Conservation (phyloP, 2,797 vertebrate genomes). For the Ctenopoma multispine region DNA sequence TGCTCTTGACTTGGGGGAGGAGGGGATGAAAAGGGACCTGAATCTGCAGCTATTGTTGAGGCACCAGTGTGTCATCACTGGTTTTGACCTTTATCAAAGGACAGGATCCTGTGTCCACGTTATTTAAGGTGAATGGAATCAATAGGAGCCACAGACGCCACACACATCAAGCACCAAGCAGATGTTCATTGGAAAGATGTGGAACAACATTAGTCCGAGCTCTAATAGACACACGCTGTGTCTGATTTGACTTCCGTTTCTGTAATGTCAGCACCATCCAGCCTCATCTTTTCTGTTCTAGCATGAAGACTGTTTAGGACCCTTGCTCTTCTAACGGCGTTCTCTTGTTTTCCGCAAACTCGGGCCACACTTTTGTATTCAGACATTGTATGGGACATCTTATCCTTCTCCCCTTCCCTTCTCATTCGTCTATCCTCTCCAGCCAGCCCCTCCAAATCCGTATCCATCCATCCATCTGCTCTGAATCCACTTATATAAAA, state of each 20-base stretch:
- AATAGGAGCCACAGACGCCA: slow-evolving; percentile 7
- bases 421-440: slow-evolving; percentile 69
- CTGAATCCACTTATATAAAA: slow-evolving; percentile 80
- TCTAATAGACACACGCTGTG: background rate
- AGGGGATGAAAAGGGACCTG: slow-evolving; percentile 42
- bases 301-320: slow-evolving; percentile 1
- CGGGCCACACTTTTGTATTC: slow-evolving; percentile 58
- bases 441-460: slow-evolving; percentile 63
- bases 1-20: slow-evolving; percentile 43
- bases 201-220: background rate
- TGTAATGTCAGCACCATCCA: slow-evolving; percentile 3
- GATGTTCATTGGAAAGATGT: too few species aligned
- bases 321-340: background rate
- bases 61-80: slow-evolving; percentile 2
- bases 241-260: slow-evolving; percentile 5
- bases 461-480: slow-evolving; percentile 69
- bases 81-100: slow-evolving; percentile 63
- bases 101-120: slow-evolving; percentile 31
- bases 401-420: slow-evolving; percentile 50
- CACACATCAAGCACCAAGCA: background rate
- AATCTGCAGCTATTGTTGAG: slow-evolving; percentile 42
- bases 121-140: slow-evolving; percentile 50
- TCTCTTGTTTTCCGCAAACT: slow-evolving; percentile 50
- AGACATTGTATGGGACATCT: slow-evolving; percentile 50
- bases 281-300: background rate